Evolutionary conservation across 2,888 invertebrate genomes (phyloP).

Genomic region (Ligdia adustata): DNA sequence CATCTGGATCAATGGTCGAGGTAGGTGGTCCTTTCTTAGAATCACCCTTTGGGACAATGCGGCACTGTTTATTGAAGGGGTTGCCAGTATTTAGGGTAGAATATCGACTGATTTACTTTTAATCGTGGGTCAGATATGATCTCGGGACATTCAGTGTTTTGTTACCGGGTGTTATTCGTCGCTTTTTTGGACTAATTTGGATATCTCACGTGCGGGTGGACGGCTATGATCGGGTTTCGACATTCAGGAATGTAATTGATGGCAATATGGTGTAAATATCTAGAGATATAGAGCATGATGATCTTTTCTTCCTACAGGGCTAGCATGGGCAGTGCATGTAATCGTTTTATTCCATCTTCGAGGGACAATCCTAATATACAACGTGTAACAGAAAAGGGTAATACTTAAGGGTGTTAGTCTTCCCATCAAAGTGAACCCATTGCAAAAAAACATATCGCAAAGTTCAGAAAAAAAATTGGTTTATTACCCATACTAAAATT

Average conservation of each 20-base stretch:
- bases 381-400: no score
- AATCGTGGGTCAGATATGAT: constrained; percentile 75
- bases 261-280: background rate
- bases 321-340: no score
- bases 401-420: no score
- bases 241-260: constrained; percentile 19
- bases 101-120: constrained; percentile 76
- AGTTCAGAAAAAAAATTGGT: no score
- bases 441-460: no score
- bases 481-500: no score
- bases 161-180: constrained; percentile 64
- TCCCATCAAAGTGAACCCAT: no score
- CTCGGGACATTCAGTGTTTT: constrained; percentile 64
- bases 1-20: constrained; percentile 67
- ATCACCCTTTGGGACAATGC: constrained; percentile 63
- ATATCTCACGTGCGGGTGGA: constrained; percentile 35
- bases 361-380: no score
- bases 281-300: no score
- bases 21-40: constrained; percentile 77
- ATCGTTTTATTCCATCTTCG: no score
- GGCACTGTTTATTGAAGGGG: constrained; percentile 62
- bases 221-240: constrained; percentile 34
- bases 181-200: constrained; percentile 38
- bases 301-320: no score
- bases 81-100: constrained; percentile 62